Conservation (phyloP, 2,113 vertebrate genomes). For the Lasiurus cinereus region DNA sequence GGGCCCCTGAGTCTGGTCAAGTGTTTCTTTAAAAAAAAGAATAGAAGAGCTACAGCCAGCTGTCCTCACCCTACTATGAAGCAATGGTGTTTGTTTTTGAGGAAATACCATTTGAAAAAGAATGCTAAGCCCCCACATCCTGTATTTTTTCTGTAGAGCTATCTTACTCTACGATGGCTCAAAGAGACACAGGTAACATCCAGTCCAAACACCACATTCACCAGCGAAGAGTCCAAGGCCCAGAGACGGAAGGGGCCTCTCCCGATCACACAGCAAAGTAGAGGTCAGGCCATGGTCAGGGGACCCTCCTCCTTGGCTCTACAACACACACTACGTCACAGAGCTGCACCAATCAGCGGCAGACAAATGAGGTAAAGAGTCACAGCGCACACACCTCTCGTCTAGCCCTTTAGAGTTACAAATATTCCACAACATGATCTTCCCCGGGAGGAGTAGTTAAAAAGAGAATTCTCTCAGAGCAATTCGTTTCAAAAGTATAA, state of each 20-base stretch:
- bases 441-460: not conserved
- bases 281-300: not conserved
- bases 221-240: not conserved
- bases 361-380: slow-evolving; percentile 10
- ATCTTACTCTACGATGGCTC: not conserved
- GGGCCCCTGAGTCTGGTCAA: not conserved
- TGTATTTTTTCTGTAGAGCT: not conserved
- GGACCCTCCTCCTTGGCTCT: not conserved
- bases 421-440: not conserved
- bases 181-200: not conserved
- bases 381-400: not conserved
- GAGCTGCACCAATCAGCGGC: not conserved
- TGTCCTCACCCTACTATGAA: not conserved
- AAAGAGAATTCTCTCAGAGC: slow-evolving; percentile 48
- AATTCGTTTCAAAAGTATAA: slow-evolving; percentile 50
- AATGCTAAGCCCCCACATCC: not conserved
- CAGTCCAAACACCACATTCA: not conserved
- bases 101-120: not conserved
- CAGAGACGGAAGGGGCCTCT: not conserved
- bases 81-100: not conserved
- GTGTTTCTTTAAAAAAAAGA: not conserved
- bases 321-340: not conserved
- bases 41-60: not conserved
- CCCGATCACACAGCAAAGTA: not conserved
- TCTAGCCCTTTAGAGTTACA: slow-evolving; percentile 38